Base-by-base conservation (phyloP, 2,888 invertebrate genomes). In the Hirudinaria manillensis region DNA sequence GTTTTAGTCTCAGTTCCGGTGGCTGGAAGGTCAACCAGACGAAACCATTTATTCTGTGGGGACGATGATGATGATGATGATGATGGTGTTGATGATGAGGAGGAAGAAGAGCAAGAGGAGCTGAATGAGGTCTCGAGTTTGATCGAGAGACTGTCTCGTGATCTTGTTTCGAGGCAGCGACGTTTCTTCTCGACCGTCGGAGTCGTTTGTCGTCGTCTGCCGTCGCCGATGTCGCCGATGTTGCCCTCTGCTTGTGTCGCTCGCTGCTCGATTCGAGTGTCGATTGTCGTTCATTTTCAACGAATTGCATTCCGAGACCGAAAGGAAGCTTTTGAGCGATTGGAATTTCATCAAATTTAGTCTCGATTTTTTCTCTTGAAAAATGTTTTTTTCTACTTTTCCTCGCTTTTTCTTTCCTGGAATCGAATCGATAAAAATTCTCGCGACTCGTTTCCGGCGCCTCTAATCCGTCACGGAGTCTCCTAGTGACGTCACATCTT, bases 31-130 rank as follows among this genome's bases (percentile, higher is more conserved):
- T 61, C 61, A 61, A 19, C 61, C 24, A 24, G 19, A 61, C 61
- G 29, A 61, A 61, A 24, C 61, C 61, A 29, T 61, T 61, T 27
- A 61, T 29, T 61, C 29, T 61, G 61, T 61, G 61, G 10, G 61
- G 61, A 27, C 29, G 24, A 29, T 61, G 61, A 61, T 61, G 61
- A 61, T 61, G 61, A 55, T n/a, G 56, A 72, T 19, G 24, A 56
- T 56, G 27, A 51, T 34, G 27, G 32, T 53, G 53, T 19, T 53
- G 53, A 53, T 53, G 24, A 29, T 3, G 61, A 61, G 1, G 61
- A 61, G 2, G 61, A 4, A 1, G 61, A 61, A 21, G 6, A 10
- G 2, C 21, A 61, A 1, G 61, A 13, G 24, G 61, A 27, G 24
- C 21, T 24, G 21, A 53, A 32, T 72, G 27, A 27, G 34, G 6